A percentile compares a stretch with the other conserved stretches of the same genome.
phyloP scores from a whole-genome alignment of 2,797 vertebrate genomes.

The Bucorvus abyssinicus region DNA sequence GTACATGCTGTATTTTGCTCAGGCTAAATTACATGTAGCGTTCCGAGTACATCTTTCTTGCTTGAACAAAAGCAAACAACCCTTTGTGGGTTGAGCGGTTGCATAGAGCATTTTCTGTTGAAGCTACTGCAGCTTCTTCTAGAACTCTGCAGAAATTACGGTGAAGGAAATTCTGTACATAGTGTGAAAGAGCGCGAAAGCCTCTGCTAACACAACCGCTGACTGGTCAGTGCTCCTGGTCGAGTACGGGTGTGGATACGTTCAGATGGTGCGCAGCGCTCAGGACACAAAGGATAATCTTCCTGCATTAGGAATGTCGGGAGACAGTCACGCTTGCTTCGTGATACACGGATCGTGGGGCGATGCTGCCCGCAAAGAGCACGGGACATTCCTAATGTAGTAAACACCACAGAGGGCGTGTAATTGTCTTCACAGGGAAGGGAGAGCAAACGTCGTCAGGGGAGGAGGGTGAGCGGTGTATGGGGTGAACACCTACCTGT shows the following conservation, averaged over 20 bases:
- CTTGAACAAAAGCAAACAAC: background rate
- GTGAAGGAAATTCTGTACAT: background rate
- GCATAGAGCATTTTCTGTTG: background rate
- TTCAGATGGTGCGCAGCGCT: background rate
- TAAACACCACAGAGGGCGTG: rapidly evolving
- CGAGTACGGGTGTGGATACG: rapidly evolving
- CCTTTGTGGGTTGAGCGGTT: background rate
- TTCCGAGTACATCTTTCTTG: background rate
- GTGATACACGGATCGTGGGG: rapidly evolving
- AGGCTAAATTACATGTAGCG: background rate
- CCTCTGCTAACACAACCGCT: background rate
- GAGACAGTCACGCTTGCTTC: background rate
- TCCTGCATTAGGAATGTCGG: background rate
- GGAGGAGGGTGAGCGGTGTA: background rate
- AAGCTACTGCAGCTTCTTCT: background rate
- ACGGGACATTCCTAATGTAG: background rate
- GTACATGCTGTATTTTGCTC: background rate
- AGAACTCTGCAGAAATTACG: background rate
- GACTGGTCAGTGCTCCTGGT: rapidly evolving
- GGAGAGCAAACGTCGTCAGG: background rate
- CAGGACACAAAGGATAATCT: rapidly evolving
- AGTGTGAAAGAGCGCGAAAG: background rate
- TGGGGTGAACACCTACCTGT: too few species aligned
- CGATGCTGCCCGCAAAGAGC: background rate
- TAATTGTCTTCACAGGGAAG: too few species aligned